Conservation (phyloP, 2,113 vertebrate species). For the Fregetta grallaria region DNA sequence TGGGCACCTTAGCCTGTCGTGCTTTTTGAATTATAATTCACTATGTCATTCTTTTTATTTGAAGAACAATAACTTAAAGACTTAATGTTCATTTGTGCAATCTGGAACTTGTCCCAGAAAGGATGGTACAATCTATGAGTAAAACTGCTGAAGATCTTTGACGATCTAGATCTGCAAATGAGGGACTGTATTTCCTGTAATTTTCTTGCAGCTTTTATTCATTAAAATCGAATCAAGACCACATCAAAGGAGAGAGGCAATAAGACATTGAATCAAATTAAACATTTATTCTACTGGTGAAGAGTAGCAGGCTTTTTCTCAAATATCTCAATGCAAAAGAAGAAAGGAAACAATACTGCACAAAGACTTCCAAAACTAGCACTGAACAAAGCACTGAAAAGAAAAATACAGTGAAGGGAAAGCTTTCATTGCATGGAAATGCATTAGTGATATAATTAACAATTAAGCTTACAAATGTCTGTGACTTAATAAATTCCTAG, state of each 20-base stretch:
- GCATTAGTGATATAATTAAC: background rate
- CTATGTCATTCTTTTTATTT: background rate
- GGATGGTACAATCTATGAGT: background rate
- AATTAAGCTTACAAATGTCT: background rate
- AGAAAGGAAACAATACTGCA: background rate
- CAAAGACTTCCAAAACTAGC: background rate
- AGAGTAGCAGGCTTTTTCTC: background rate
- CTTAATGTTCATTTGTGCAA: background rate
- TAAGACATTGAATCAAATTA: background rate
- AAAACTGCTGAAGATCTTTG: background rate
- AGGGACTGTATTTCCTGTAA: background rate
- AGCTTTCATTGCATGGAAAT: background rate
- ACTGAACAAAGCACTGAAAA: background rate
- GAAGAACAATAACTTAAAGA: background rate
- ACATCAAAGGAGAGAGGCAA: background rate
- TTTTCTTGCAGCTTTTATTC: background rate
- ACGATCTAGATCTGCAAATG: background rate
- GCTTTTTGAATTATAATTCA: conserved; percentile 15
- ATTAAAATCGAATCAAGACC: background rate
- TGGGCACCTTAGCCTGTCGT: background rate
- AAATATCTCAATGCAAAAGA: background rate
- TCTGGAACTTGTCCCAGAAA: conserved; percentile 9
- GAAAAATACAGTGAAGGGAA: background rate
- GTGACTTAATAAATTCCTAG: background rate
- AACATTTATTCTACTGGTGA: background rate